Evolutionary conservation across 2,113 vertebrate genomes (phyloP).

Genomic region (Harpagus bidentatus): DNA sequence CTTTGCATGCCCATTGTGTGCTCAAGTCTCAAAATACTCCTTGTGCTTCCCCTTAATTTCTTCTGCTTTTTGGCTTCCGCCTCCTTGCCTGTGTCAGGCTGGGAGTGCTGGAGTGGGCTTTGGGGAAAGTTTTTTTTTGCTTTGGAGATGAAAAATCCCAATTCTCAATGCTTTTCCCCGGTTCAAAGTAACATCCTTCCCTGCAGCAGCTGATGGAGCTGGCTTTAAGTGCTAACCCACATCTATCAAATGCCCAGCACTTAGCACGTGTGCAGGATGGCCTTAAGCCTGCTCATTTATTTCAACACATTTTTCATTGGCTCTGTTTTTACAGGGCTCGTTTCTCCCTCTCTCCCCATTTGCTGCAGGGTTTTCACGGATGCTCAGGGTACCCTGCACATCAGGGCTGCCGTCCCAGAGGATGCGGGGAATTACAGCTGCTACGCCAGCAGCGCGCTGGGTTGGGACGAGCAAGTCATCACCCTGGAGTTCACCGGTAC

Average conservation of each 20-base stretch:
- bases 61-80: not conserved
- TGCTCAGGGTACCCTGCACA: slow-evolving; percentile 75
- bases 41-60: not conserved
- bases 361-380: slow-evolving; percentile 65
- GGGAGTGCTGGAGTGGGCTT: not conserved
- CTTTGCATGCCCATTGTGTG: not conserved
- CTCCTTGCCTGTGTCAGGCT: not conserved
- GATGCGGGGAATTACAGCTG: slow-evolving; percentile 93
- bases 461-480: slow-evolving; percentile 70
- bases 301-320: not conserved
- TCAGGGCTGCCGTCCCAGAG: slow-evolving; percentile 78
- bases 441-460: slow-evolving; percentile 77
- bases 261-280: not conserved
- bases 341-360: not conserved
- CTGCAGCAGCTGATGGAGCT: not conserved
- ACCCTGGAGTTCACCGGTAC: slow-evolving; percentile 66
- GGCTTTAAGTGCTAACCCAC: not conserved
- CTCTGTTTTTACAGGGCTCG: not conserved
- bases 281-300: not conserved
- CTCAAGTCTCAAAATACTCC: not conserved
- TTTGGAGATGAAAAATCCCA: not conserved
- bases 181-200: not conserved
- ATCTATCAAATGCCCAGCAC: not conserved
- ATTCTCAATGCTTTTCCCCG: not conserved
- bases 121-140: not conserved